Percentiles rank a stretch among this genome's conserved stretches.
Evolutionary conservation across 2,888 invertebrate species (phyloP).

Genomic region (Philonicus albiceps): DNA sequence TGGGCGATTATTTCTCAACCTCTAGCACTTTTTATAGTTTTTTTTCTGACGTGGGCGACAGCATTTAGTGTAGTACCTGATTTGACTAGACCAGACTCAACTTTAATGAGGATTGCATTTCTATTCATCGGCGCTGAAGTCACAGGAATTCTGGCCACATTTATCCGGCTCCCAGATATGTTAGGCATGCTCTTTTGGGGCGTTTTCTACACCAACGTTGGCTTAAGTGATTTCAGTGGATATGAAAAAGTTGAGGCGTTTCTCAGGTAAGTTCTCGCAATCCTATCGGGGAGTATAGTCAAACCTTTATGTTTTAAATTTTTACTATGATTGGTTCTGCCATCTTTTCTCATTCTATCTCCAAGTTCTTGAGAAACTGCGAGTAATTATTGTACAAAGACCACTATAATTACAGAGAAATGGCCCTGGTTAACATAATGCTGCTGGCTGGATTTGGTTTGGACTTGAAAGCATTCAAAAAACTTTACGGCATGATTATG

Average conservation of each 20-base stretch:
- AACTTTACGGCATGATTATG: slow-evolving; percentile 66
- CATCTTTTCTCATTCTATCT: not conserved
- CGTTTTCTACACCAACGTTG: slow-evolving; percentile 65
- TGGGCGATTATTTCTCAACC: slow-evolving; percentile 60
- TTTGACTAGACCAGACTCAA: slow-evolving; percentile 55
- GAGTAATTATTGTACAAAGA: not conserved
- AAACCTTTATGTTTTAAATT: not conserved
- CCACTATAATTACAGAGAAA: slow-evolving; percentile 63
- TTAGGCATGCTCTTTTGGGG: slow-evolving; percentile 72
- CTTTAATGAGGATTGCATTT: slow-evolving; percentile 60
- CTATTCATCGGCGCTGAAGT: slow-evolving; percentile 61
- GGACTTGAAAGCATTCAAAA: slow-evolving; percentile 67
- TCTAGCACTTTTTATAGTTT: slow-evolving; percentile 58
- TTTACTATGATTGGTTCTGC: not conserved
- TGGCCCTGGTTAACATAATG: slow-evolving; percentile 72
- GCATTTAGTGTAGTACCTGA: slow-evolving; percentile 59
- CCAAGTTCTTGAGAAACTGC: not conserved
- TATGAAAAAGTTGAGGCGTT: slow-evolving; percentile 64
- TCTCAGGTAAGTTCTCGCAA: slow-evolving; percentile 62
- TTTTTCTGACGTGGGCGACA: slow-evolving; percentile 61
- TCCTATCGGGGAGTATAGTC: not conserved
- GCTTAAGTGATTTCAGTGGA: slow-evolving; percentile 63
- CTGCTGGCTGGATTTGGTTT: slow-evolving; percentile 72
- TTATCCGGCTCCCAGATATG: slow-evolving; percentile 65
- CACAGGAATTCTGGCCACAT: slow-evolving; percentile 58